Evolutionary conservation across 2,888 invertebrate species (phyloP).

Genomic region (Caenorhabditis wallacei): DNA sequence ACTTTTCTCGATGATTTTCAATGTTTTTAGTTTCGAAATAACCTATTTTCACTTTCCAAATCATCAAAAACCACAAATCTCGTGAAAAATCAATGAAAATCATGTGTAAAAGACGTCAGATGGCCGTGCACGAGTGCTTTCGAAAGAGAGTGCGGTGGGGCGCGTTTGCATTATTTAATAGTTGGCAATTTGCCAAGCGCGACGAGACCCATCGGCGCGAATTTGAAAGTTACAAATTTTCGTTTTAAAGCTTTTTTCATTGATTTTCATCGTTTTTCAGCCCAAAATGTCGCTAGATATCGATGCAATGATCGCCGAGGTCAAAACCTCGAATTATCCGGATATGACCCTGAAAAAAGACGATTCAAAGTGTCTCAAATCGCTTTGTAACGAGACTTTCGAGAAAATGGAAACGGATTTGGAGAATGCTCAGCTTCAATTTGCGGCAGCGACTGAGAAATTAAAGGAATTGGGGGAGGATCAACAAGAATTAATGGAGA

Average conservation of each 20-base stretch:
- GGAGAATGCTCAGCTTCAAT: background rate
- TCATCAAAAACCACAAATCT: conserved; percentile 10
- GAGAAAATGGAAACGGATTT: background rate
- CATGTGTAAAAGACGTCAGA: conserved; percentile 25
- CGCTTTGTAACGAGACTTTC: background rate
- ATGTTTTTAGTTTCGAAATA: conserved; percentile 5
- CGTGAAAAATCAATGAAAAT: conserved; percentile 34
- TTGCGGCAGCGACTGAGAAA: background rate
- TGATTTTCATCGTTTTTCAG: conserved; percentile 9
- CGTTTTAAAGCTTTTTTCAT: background rate
- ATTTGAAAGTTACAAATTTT: conserved; percentile 12
- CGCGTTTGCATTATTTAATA: conserved; percentile 20
- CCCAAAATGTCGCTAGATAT: conserved; percentile 12
- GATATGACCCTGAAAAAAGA: background rate
- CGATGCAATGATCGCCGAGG: conserved; percentile 8
- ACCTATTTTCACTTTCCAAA: conserved; percentile 4
- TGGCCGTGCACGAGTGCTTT: conserved; percentile 25
- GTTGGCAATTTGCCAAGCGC: conserved; percentile 36
- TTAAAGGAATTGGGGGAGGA: background rate
- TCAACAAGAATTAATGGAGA: too few relatives aligned
- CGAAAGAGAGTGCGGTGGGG: conserved; percentile 25
- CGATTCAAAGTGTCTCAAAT: background rate
- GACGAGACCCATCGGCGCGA: conserved; percentile 31
- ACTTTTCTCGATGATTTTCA: too few relatives aligned
- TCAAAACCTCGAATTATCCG: background rate